Conservation (phyloP, 2,888 invertebrate species). For the Drosophila algonquin region DNA sequence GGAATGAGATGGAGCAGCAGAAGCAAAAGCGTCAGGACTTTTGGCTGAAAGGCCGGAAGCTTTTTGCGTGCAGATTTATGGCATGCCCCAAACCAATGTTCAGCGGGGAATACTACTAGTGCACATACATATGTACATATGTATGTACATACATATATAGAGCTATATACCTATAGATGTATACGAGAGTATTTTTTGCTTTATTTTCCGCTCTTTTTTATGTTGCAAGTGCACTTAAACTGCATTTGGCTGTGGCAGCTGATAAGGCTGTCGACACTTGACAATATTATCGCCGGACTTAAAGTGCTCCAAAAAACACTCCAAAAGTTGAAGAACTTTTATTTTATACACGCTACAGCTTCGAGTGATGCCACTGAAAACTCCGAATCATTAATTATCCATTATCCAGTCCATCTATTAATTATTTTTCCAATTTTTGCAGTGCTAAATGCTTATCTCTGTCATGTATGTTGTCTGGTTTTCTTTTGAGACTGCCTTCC, state of each 20-base stretch:
- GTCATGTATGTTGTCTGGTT: slow-evolving; percentile 8
- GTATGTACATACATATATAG: slow-evolving; percentile 6
- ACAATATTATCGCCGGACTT: slow-evolving; percentile 19
- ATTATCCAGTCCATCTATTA: too few species aligned
- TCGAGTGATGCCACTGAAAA: too few species aligned
- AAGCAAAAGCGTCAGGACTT: slow-evolving; percentile 40
- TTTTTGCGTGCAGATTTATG: slow-evolving; percentile 69
- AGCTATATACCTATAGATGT: neutral
- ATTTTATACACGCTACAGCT: neutral
- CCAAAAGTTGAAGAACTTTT: neutral
- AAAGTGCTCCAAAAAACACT: slow-evolving; percentile 8
- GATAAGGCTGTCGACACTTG: slow-evolving; percentile 60
- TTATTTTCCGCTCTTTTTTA: slow-evolving; percentile 18
- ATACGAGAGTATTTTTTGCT: slow-evolving; percentile 17
- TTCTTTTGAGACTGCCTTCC: neutral
- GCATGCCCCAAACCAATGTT: slow-evolving; percentile 29
- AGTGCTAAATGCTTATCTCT: too few species aligned
- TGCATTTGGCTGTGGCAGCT: slow-evolving; percentile 45
- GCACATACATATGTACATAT: slow-evolving; percentile 1
- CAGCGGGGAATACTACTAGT: slow-evolving; percentile 19
- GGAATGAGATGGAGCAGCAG: slow-evolving; percentile 1
- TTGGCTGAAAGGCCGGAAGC: slow-evolving; percentile 56
- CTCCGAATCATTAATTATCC: too few species aligned
- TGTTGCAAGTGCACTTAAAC: slow-evolving; percentile 45
- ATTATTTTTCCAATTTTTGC: too few species aligned